Evolutionary conservation across 1,140 invertebrate species (phyloP), one percentile per base, ranked within the genome.

Genomic region (Drosophila lowei): DNA sequence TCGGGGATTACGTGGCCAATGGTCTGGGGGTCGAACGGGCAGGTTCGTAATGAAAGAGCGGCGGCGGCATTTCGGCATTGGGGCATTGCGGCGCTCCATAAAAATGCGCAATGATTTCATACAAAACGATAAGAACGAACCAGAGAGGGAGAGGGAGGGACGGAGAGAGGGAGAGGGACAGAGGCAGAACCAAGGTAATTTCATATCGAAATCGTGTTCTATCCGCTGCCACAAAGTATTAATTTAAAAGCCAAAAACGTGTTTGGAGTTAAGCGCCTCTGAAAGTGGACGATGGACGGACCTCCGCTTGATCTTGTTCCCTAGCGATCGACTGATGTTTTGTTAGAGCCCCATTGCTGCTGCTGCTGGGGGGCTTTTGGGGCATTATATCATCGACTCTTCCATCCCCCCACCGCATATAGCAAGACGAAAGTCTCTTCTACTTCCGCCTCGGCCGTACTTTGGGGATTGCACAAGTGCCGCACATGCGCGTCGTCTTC

Each of bases 151-250:
- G 67, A 73, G 72, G 63, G 30, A 30, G 28, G 0, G 3, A 13
- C 11, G 0, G 11, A 2, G 34, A 0, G 34, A 0, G 34, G 11
- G 9, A 34, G 3, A 0, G 8, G 8, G 28, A 8, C 28, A 30
- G 28, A 8, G 7, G 7, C 7, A 30, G 34, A 38, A 59, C 49
- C 73, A 66, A 86, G 81, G 81, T 85, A 85, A 85, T 85, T 85
- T 85, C 75, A 86, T 86, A 85, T 85, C 77, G 73, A 78, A 85
- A 86, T 85, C 81, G 81, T 85, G 81, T 85, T 81, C 77, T 81
- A 61, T 67, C 43, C 73, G 58, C 76, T 77, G 79, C 77, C 64
- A 68, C 64, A 80, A 74, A 77, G 81, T 85, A 86, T 85, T 86
- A 80, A 85, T 85, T 85, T 85, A 77, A 78, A 80, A 68, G 65